Conservation (phyloP, 2,797 vertebrate species). For the Mastacembelus armatus region DNA sequence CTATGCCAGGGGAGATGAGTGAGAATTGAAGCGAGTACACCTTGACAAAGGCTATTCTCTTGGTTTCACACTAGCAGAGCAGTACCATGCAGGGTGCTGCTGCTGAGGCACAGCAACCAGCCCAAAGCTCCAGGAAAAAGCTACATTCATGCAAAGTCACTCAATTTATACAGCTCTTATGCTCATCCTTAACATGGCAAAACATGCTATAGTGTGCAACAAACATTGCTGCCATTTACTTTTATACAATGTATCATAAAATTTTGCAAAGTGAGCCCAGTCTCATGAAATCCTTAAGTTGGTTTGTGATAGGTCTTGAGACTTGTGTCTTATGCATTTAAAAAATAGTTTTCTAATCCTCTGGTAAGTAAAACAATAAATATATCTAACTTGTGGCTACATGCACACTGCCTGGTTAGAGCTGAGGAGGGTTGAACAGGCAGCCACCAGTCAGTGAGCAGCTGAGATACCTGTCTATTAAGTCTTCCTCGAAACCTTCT, state of each 20-base stretch:
- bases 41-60: conserved; percentile 82
- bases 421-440: too few species aligned
- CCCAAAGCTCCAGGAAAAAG: conserved; percentile 55
- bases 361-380: background rate
- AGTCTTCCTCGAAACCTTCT: background rate
- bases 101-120: conserved; percentile 53
- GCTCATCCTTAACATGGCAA: conserved; percentile 25
- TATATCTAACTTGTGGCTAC: background rate
- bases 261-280: background rate
- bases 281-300: too few species aligned
- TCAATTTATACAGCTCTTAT: conserved; percentile 34
- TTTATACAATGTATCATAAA: background rate
- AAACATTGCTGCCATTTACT: background rate
- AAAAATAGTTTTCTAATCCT: background rate
- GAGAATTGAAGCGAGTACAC: conserved; percentile 87
- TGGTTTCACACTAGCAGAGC: conserved; percentile 82
- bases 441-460: background rate
- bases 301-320: too few species aligned
- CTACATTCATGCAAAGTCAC: conserved; percentile 41
- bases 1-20: conserved; percentile 85
- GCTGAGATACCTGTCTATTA: background rate
- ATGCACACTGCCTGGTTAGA: background rate
- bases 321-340: background rate
- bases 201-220: conserved; percentile 32
- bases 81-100: conserved; percentile 64